Evolutionary conservation across 2,797 vertebrate species (phyloP).

Genomic region (Aldrovandia affinis): DNA sequence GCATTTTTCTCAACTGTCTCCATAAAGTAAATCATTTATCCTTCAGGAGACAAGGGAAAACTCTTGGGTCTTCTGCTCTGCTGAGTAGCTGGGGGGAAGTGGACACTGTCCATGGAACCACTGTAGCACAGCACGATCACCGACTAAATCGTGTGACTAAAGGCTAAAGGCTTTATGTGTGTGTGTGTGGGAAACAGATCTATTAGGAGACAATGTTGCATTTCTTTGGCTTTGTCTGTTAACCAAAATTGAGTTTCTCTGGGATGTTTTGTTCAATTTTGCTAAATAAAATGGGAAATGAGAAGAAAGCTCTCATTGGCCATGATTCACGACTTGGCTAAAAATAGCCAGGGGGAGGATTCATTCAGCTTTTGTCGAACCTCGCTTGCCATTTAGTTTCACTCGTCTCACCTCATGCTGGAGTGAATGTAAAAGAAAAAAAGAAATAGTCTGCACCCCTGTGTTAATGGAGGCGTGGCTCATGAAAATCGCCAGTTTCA

Average conservation of each 20-base stretch:
- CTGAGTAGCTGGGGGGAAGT: not conserved
- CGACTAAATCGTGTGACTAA: not conserved
- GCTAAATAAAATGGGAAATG: not conserved
- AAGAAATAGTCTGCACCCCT: too few relatives aligned
- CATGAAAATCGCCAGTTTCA: too few relatives aligned
- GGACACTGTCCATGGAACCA: not conserved
- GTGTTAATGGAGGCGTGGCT: too few relatives aligned
- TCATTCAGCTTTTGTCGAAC: not conserved
- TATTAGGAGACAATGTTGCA: not conserved
- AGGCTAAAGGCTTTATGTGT: not conserved
- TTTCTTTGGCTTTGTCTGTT: not conserved
- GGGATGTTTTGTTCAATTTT: not conserved
- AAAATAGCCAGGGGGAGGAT: not conserved
- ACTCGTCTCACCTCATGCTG: not conserved
- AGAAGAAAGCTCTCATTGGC: not conserved
- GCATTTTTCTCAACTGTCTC: not conserved
- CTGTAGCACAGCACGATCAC: not conserved
- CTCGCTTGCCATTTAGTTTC: not conserved
- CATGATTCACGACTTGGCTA: not conserved
- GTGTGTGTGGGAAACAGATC: not conserved
- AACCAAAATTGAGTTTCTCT: not conserved
- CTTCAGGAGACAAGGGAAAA: constrained; percentile 33
- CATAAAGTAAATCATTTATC: constrained; percentile 32
- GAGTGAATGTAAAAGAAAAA: not conserved
- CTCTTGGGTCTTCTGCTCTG: not conserved